Evolutionary conservation across 2,888 invertebrate species (phyloP), one percentile per base, ranked within the genome.

Genomic region (Lasioglossum zephyrum): DNA sequence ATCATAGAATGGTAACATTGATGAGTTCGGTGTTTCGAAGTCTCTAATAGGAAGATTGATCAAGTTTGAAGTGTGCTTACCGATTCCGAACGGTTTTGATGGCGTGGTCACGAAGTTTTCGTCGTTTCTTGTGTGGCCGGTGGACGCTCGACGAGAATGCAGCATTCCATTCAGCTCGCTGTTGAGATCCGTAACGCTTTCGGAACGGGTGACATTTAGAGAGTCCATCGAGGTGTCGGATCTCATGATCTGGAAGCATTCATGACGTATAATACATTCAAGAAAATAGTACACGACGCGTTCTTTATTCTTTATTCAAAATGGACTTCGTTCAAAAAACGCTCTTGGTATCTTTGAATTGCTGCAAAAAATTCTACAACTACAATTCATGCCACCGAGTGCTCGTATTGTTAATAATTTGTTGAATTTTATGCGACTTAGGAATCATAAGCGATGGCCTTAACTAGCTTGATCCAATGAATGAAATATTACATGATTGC

Each of bases 151-250:
- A 11, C 94, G 89, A 4, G 93, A 88, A 87, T 94, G 93, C 4
- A 93, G 92, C 63, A 94, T 73, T 60, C 92, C 94, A 79, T 92
- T 94, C 75, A 96, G 94, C 86, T 97, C 97, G 88, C 97, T 97
- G 92, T 97, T 98, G 22, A 98, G 95, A 95, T 98, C 98, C 36
- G 97, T 97, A 91, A 98, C 98, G 94, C 98, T 98, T 94, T 98
- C 98, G 47, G 98, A 98, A 53, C 98, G 97, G 31, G 97, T 97
- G 89, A 98, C 97, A 75, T 97, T 97, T 88, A 98, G 95, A 49
- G 97, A 97, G 95, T 98, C 98, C 96, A 97, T 97, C 81, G 97
- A 97, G 73, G 97, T 97, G 94, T 98, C 98, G 95, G 97, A 96
- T 82, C 97, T 96, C 97, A 98, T 97, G 82, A 98, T 96, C 98